Conservation (phyloP, 1,140 invertebrate species). For the Trinorchestia longiramus region DNA sequence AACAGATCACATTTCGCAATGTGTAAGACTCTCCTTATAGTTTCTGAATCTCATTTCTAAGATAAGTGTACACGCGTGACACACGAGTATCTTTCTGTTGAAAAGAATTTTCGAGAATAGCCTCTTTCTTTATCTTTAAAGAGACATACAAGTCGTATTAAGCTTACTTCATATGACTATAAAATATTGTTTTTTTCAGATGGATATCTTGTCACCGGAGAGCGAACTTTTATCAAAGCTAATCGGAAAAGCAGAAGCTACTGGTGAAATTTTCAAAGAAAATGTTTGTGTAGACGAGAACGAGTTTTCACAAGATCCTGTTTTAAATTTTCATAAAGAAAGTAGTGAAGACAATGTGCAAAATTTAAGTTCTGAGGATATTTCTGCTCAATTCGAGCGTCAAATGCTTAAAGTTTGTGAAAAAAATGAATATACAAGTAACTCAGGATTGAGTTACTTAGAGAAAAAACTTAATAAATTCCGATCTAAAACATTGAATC, state of each 20-base stretch:
- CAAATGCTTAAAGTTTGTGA: not conserved
- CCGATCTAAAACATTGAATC: not conserved
- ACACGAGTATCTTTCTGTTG: no score
- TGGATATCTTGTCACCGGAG: not conserved
- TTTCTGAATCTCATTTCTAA: no score
- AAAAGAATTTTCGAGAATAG: no score
- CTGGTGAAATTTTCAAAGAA: constrained; percentile 31
- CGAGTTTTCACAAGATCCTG: not conserved
- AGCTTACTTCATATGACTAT: no score
- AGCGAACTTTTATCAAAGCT: not conserved
- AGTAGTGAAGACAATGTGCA: not conserved
- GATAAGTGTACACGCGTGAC: no score
- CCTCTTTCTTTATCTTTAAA: no score
- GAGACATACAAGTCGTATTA: no score
- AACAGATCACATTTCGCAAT: no score
- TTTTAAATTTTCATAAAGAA: not conserved
- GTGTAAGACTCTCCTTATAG: no score
- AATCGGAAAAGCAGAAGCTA: not conserved
- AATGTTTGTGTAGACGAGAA: not conserved
- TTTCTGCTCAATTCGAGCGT: not conserved
- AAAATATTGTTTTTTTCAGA: not conserved
- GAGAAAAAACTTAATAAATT: not conserved
- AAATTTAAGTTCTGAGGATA: not conserved
- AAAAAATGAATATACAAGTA: not conserved
- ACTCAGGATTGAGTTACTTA: not conserved